phyloP scores from a whole-genome alignment of 2,113 vertebrate species.

The Seriola aureovittata region DNA sequence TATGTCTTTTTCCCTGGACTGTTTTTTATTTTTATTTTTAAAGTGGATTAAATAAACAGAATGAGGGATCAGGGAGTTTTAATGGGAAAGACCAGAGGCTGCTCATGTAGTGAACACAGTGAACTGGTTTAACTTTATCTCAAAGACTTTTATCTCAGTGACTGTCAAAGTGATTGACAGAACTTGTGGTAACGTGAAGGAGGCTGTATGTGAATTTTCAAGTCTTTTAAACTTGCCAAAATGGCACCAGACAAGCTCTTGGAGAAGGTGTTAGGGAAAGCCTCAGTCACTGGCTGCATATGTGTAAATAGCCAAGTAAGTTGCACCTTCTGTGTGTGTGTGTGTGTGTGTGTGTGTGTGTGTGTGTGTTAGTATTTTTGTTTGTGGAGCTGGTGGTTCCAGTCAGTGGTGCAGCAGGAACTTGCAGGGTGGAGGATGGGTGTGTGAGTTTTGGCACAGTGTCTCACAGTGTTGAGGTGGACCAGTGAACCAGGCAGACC shows the following conservation, averaged over 20 bases:
- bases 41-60: not conserved
- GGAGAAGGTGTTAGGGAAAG: no score
- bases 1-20: no score
- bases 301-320: no score
- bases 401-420: not conserved
- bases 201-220: no score
- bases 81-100: not conserved
- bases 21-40: no score
- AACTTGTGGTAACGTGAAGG: not conserved
- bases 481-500: constrained; percentile 65
- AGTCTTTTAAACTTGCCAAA: no score
- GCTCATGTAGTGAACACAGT: not conserved
- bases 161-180: not conserved
- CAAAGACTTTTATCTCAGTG: not conserved
- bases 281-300: no score
- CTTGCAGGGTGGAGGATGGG: not conserved
- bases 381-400: not conserved
- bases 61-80: not conserved
- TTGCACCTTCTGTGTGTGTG: no score
- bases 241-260: no score
- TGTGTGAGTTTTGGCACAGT: not conserved
- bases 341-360: no score
- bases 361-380: not conserved
- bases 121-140: constrained; percentile 7
- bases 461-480: constrained; percentile 12